Evolutionary conservation across 2,888 invertebrate genomes (phyloP).

Genomic region (Macaria notata): DNA sequence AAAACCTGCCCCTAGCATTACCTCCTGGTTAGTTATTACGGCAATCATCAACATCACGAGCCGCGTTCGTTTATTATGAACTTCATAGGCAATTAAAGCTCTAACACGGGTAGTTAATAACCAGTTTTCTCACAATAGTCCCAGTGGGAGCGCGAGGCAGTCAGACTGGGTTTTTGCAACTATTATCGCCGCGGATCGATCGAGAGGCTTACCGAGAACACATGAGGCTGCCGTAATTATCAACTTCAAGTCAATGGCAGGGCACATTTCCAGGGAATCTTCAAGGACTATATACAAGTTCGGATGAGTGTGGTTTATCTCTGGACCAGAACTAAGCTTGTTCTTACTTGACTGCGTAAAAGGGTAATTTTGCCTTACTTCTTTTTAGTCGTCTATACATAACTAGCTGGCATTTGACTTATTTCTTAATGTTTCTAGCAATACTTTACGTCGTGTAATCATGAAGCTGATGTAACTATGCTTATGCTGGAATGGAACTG

Average conservation of each 20-base stretch:
- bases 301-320: too few relatives aligned
- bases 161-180: conserved; percentile 13
- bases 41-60: not conserved
- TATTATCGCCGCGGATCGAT: conserved; percentile 4
- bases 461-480: too few relatives aligned
- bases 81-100: conserved; percentile 11
- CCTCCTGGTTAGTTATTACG: not conserved
- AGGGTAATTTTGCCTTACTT: too few relatives aligned
- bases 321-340: too few relatives aligned
- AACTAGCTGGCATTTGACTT: too few relatives aligned
- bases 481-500: too few relatives aligned
- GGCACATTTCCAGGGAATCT: not conserved
- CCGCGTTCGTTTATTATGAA: not conserved
- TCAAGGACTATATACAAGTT: too few relatives aligned
- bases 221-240: conserved; percentile 4
- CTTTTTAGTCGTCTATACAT: too few relatives aligned
- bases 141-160: conserved; percentile 9
- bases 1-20: too few relatives aligned
- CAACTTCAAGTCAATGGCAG: not conserved
- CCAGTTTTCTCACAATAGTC: conserved; percentile 20
- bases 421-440: too few relatives aligned
- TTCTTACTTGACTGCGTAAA: too few relatives aligned
- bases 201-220: conserved; percentile 4
- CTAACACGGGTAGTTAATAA: conserved; percentile 6
- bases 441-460: too few relatives aligned